A percentile compares a stretch with the other conserved stretches of the same genome.
Conservation (phyloP, 1,140 invertebrate species). For the Anastrepha ludens region DNA sequence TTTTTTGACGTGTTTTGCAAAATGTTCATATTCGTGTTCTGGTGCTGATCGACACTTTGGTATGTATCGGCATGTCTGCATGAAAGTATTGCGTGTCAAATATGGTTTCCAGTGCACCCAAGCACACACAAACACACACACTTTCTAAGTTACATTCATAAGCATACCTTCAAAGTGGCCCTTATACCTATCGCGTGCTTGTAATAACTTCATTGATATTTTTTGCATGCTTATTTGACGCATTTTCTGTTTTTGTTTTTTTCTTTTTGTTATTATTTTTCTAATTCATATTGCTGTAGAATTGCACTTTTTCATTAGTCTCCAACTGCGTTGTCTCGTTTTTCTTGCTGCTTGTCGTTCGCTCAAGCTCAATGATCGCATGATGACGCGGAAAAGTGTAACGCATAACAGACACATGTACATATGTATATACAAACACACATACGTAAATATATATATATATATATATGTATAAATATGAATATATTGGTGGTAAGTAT, state of each 20-base stretch:
- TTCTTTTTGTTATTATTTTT: background rate
- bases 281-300: background rate
- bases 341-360: background rate
- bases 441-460: no score
- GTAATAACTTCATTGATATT: slow-evolving; percentile 45
- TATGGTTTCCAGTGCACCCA: background rate
- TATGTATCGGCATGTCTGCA: background rate
- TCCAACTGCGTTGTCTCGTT: background rate
- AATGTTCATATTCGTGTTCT: slow-evolving; percentile 1
- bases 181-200: background rate
- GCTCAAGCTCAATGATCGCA: slow-evolving; percentile 14
- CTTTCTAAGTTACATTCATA: background rate
- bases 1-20: background rate
- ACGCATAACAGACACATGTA: background rate
- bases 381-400: slow-evolving; percentile 21
- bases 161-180: background rate
- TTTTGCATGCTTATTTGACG: background rate
- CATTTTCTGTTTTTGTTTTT: background rate
- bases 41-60: background rate
- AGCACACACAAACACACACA: background rate
- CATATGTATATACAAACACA: background rate
- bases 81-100: slow-evolving; percentile 22
- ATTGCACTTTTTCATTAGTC: background rate
- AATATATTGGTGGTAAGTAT: no score
- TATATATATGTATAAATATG: background rate